Base-by-base conservation (phyloP, 53 echinoderm and acorn worm species). In the Stichopus horrens region DNA sequence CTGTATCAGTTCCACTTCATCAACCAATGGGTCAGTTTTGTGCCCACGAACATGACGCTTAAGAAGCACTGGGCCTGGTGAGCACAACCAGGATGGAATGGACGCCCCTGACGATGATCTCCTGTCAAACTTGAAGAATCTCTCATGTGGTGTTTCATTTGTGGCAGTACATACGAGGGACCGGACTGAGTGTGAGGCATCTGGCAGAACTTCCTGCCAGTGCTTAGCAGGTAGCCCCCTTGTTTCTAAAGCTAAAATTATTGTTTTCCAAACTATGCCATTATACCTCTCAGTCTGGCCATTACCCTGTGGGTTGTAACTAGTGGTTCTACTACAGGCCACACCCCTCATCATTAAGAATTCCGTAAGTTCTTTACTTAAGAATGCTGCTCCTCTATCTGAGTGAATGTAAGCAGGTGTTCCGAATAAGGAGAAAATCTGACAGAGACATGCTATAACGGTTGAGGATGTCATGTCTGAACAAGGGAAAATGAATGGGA, bases 291-390 rank as follows among this genome's bases (percentile, higher is more conserved):
- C 86, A 51, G 60, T 86, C 22, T 86, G 83, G 4, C 83, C 83
- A 58, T 83, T 83, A 83, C 86, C 52, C 68, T 88, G 88, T 14
- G 88, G 88, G 55, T 88, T 88, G 58, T 88, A 88, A 19, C 56
- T 88, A 10, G 88, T 88, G 9, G 76, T 88, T 76, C 88, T 86
- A 23, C 86, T 86, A 65, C 86, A 86, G 3, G 86, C 86, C 68
- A 86, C 67, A 16, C 86, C 86, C 63, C 88, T 88, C 76, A 20
- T 88, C 76, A 88, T 76, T 0, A 88, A 76, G 76, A 88, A 88
- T 53, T 88, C 76, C 4, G 88, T 88, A 76, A 88, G 88, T 88
- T 88, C 88, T 57, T 88, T 88, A 88, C 88, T 88, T 56, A 88
- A 76, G 88, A 88, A 88, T 75, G 88, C 88, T 5, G 76, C 75